Conservation (phyloP, 2,888 invertebrate species). For the Imbricaverruca yamaguchii region DNA sequence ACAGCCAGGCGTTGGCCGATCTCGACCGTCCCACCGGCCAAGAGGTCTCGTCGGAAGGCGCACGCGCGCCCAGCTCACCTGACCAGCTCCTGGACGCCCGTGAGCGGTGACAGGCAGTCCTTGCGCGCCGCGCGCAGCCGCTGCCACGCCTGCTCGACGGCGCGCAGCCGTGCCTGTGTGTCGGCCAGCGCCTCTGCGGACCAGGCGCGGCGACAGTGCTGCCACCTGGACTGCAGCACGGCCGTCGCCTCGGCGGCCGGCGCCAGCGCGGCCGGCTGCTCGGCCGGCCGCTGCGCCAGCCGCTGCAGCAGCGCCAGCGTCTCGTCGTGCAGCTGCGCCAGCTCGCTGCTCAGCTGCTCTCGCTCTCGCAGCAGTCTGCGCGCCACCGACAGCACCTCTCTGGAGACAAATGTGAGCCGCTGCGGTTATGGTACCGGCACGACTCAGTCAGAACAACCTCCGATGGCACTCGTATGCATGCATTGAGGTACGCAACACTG, state of each 20-base stretch:
- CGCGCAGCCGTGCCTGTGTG: constrained; percentile 36
- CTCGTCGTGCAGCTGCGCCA: constrained; percentile 35
- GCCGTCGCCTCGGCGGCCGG: too few relatives aligned
- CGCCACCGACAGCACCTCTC: constrained; percentile 39
- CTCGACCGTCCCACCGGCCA: too few relatives aligned
- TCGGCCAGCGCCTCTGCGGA: constrained; percentile 35
- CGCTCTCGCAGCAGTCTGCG: constrained; percentile 40
- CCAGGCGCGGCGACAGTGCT: constrained; percentile 34
- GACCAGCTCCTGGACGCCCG: background rate
- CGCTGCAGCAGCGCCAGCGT: constrained; percentile 35
- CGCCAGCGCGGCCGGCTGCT: too few relatives aligned
- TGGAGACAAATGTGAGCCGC: constrained; percentile 30
- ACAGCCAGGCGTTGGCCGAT: too few relatives aligned
- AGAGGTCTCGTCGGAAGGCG: too few relatives aligned
- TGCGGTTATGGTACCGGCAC: background rate
- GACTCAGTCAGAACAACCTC: too few relatives aligned
- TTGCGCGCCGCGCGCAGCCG: constrained; percentile 33
- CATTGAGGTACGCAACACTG: too few relatives aligned
- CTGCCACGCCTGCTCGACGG: constrained; percentile 39
- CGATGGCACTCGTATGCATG: too few relatives aligned
- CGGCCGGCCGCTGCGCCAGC: constrained; percentile 18
- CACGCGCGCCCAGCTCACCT: background rate
- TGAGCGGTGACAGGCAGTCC: constrained; percentile 20
- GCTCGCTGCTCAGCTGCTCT: constrained; percentile 37
- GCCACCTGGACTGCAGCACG: constrained; percentile 35